Conservation (phyloP, 1,140 invertebrate genomes). For the Telenomus remus region DNA sequence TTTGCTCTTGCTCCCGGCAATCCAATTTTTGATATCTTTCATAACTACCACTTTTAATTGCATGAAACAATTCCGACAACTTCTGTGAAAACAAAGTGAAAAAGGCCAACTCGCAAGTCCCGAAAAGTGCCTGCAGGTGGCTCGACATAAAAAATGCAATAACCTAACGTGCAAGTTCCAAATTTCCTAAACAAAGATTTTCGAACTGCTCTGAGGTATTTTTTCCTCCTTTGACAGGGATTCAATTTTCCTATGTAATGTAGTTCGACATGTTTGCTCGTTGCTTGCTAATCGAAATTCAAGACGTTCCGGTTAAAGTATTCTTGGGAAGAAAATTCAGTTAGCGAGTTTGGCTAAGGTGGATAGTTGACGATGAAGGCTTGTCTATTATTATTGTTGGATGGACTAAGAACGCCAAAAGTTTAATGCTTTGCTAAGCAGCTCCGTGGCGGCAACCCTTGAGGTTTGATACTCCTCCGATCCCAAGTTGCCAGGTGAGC, state of each 20-base stretch:
- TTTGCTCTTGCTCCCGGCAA: conserved; percentile 12
- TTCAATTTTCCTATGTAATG: too few species aligned
- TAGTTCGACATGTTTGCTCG: too few species aligned
- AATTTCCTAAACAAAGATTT: too few species aligned
- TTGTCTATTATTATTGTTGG: conserved; percentile 26
- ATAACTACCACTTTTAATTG: conserved; percentile 15
- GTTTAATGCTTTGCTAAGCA: conserved; percentile 31
- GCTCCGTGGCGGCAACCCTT: conserved; percentile 21
- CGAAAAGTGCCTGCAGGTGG: too few species aligned
- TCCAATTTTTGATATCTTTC: conserved; percentile 35
- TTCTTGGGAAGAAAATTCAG: not conserved
- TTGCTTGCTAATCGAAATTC: too few species aligned
- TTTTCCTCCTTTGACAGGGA: too few species aligned
- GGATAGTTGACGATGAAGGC: conserved; percentile 3
- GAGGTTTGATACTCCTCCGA: conserved; percentile 24
- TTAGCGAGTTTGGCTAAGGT: not conserved
- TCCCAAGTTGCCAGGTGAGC: conserved; percentile 28
- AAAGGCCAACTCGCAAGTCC: not conserved
- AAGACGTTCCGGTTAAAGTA: too few species aligned
- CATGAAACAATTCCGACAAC: conserved; percentile 7
- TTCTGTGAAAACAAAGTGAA: not conserved
- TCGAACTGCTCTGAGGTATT: too few species aligned
- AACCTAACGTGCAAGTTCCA: too few species aligned
- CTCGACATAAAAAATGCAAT: too few species aligned
- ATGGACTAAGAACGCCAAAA: conserved; percentile 37